Evolutionary conservation across 2,113 vertebrate genomes (phyloP).

Genomic region (Jacana jacana): DNA sequence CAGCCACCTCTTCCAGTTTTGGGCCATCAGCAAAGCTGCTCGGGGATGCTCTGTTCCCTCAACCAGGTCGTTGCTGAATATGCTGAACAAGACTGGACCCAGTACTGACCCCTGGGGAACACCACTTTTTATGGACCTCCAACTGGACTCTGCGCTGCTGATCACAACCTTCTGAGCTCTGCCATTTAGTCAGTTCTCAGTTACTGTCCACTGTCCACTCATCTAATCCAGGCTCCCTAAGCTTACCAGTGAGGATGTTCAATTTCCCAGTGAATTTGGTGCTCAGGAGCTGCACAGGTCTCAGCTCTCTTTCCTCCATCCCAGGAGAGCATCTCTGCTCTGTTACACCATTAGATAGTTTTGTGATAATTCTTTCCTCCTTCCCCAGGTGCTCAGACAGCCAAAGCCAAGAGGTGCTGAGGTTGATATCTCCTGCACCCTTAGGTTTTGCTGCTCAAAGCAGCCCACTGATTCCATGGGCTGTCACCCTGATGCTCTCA

Average conservation of each 20-base stretch:
- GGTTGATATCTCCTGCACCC: neutral
- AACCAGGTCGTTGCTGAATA: neutral
- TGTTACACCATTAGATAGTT: fast-evolving
- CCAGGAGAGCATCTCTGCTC: neutral
- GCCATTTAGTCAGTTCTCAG: neutral
- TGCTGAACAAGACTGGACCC: too few species aligned
- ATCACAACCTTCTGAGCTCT: neutral
- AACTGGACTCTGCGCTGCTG: neutral
- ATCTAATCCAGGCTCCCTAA: neutral
- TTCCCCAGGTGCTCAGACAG: neutral
- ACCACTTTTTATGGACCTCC: neutral
- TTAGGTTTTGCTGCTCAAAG: neutral
- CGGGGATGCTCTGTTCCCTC: neutral
- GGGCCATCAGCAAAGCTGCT: neutral
- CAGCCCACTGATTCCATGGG: fast-evolving
- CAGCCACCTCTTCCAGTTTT: neutral
- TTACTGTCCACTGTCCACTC: neutral
- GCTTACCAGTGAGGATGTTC: neutral
- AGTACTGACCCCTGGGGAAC: neutral
- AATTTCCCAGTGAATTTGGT: neutral
- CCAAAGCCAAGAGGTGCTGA: neutral
- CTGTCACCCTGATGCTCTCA: fast-evolving
- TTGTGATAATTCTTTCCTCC: neutral
- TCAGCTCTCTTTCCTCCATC: fast-evolving
- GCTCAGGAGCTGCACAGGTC: neutral